Conservation (phyloP, 2,888 invertebrate genomes). For the Eilema depressum region DNA sequence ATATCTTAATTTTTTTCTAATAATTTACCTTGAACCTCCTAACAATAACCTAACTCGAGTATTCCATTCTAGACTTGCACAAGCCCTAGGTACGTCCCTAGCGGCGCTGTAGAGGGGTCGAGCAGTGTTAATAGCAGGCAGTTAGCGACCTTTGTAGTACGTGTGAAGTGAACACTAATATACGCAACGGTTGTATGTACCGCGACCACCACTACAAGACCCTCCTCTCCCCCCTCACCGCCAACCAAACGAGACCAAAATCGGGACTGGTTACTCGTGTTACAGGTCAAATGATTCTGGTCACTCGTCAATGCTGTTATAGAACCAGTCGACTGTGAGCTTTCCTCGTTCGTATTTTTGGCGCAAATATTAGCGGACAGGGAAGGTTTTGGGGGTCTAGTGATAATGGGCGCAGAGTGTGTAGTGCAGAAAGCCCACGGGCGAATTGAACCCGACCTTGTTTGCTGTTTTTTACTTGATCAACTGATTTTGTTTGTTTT, state of each 20-base stretch:
- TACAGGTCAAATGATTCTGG: conserved; percentile 58
- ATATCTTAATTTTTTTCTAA: background rate
- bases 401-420: conserved; percentile 42
- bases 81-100: conserved; percentile 66
- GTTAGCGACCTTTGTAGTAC: conserved; percentile 84
- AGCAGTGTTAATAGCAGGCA: conserved; percentile 85
- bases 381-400: conserved; percentile 44
- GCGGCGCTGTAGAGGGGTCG: conserved; percentile 66
- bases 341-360: conserved; percentile 50
- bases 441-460: conserved; percentile 49
- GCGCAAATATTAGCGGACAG: conserved; percentile 42
- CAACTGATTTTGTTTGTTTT: conserved; percentile 41
- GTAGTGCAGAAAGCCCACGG: conserved; percentile 51
- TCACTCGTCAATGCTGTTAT: conserved; percentile 53
- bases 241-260: conserved; percentile 11
- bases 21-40: background rate
- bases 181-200: conserved; percentile 65
- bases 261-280: conserved; percentile 20
- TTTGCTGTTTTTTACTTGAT: conserved; percentile 53
- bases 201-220: conserved; percentile 46
- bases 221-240: conserved; percentile 44
- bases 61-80: background rate
- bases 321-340: conserved; percentile 63
- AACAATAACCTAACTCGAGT: conserved; percentile 7
- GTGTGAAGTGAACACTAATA: conserved; percentile 84